A percentile compares a stretch with the other conserved stretches of the same genome.
phyloP scores from a whole-genome alignment of 2,113 vertebrate genomes.

The Kryptolebias marmoratus region DNA sequence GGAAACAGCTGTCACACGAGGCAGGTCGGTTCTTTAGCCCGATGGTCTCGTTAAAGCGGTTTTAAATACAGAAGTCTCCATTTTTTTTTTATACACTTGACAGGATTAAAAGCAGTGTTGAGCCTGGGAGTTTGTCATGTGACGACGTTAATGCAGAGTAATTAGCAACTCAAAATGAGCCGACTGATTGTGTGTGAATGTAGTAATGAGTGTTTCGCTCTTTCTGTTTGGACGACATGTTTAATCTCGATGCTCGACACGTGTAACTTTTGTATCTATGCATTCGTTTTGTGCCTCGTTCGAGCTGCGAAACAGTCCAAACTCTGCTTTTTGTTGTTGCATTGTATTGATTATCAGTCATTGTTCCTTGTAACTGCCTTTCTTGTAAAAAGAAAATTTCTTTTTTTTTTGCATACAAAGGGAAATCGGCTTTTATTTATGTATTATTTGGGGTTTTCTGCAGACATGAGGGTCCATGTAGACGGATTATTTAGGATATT shows the following conservation, averaged over 20 bases:
- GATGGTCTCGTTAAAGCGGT: neutral
- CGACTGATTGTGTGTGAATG: neutral
- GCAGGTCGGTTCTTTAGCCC: neutral
- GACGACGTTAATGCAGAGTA: neutral
- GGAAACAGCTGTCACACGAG: neutral
- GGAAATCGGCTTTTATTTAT: neutral
- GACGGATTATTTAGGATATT: neutral
- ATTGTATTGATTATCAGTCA: constrained; percentile 1
- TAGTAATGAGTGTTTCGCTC: constrained; percentile 7
- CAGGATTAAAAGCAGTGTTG: neutral
- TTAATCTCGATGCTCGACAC: constrained; percentile 4
- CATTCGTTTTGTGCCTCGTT: constrained; percentile 57
- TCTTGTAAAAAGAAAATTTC: neutral
- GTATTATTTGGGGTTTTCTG: neutral
- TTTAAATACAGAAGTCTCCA: neutral
- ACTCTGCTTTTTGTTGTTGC: neutral
- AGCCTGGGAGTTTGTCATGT: neutral
- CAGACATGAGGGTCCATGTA: neutral
- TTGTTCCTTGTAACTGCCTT: constrained; percentile 1
- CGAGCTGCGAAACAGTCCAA: constrained; percentile 13
- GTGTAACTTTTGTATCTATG: constrained; percentile 37
- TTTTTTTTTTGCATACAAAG: constrained; percentile 4
- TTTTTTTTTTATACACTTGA: constrained; percentile 14
- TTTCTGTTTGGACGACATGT: neutral
- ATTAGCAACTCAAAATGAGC: constrained; percentile 8